Evolutionary conservation across 2,113 vertebrate species (phyloP).

Genomic region (Nibea albiflora): DNA sequence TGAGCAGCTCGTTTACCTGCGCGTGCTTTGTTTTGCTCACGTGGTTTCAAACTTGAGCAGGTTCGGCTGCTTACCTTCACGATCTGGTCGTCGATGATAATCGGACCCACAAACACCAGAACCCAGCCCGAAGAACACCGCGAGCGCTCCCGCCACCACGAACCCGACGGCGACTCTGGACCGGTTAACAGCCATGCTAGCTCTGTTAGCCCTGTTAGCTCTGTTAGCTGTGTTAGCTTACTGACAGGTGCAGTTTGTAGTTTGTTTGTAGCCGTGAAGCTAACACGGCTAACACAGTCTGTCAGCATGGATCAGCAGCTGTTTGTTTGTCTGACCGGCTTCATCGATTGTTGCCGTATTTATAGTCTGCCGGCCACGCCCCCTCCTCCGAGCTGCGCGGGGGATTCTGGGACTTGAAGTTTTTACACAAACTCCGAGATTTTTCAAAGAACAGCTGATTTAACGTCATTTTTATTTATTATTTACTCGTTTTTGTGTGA

Average conservation of each 20-base stretch:
- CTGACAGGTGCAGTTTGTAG: too few species aligned
- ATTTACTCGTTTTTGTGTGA: too few species aligned
- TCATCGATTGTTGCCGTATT: background rate
- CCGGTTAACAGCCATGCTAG: slow-evolving; percentile 54
- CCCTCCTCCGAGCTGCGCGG: background rate
- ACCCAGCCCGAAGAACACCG: slow-evolving; percentile 70
- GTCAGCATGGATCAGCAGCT: background rate
- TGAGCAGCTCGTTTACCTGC: too few species aligned
- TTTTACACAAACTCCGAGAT: background rate
- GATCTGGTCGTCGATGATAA: slow-evolving; percentile 83
- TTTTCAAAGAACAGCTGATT: too few species aligned
- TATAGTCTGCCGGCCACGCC: background rate
- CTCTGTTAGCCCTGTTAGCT: too few species aligned
- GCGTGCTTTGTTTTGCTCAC: background rate
- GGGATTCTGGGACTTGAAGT: slow-evolving; percentile 53
- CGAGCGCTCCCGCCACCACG: slow-evolving; percentile 62
- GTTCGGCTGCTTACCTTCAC: slow-evolving; percentile 82
- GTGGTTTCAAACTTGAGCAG: background rate
- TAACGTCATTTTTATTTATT: too few species aligned
- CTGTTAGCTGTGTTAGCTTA: slow-evolving; percentile 6
- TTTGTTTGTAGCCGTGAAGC: background rate
- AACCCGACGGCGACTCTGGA: slow-evolving; percentile 68
- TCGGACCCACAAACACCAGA: slow-evolving; percentile 79
- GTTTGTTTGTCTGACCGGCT: background rate
- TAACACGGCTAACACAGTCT: too few species aligned